Percentiles rank a stretch among this genome's conserved stretches.
phyloP scores from a whole-genome alignment of 2,113 vertebrate species.

The Neotoma lepida region DNA sequence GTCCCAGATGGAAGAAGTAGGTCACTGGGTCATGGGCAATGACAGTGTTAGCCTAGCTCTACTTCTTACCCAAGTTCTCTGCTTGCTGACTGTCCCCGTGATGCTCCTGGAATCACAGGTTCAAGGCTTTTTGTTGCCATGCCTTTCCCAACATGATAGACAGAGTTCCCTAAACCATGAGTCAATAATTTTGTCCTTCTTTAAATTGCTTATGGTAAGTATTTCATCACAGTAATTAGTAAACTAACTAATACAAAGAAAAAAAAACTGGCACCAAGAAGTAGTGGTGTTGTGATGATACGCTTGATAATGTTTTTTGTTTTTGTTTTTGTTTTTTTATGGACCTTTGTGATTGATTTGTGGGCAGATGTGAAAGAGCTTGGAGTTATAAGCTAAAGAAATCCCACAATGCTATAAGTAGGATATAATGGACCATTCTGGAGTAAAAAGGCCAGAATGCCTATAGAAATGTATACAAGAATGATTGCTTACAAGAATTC shows the following conservation, averaged over 20 bases:
- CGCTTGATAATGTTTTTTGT: neutral
- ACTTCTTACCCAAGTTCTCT: neutral
- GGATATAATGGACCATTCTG: neutral
- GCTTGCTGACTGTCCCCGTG: neutral
- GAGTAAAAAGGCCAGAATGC: neutral
- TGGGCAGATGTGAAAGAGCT: neutral
- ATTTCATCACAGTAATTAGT: neutral
- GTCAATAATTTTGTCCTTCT: neutral
- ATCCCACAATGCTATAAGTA: neutral
- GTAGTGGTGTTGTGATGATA: no score
- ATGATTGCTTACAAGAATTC: neutral
- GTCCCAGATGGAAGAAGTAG: no score
- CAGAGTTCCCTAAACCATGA: no score
- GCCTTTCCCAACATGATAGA: neutral
- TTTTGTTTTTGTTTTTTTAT: no score
- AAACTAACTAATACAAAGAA: neutral
- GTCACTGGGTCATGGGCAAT: no score
- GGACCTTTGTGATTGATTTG: neutral
- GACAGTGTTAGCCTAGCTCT: no score
- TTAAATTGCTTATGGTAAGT: neutral
- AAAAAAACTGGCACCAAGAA: neutral
- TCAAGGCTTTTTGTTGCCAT: neutral
- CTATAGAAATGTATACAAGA: neutral
- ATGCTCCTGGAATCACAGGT: neutral
- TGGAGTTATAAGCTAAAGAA: neutral